Evolutionary conservation across 2,888 invertebrate genomes (phyloP), one percentile per base, ranked within the genome.

Genomic region (Lasius fuliginosus): DNA sequence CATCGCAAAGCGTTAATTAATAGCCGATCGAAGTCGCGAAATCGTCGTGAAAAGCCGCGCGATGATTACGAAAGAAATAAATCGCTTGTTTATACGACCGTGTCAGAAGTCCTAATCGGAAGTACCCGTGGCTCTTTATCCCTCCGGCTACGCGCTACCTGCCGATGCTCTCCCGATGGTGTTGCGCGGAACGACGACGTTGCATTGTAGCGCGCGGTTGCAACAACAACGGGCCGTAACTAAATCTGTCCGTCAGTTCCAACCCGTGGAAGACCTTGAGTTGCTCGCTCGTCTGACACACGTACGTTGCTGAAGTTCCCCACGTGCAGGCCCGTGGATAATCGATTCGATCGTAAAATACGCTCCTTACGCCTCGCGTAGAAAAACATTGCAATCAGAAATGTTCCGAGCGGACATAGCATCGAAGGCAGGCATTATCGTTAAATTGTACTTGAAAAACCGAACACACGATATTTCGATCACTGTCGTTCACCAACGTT

Each of bases 301-400:
- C 92, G 92, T 92, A 92, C 90, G 88, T 87, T 87, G 86, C 88
- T 88, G 82, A 89, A 90, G 86, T 90, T 91, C 88, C 86, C 88
- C 90, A 86, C 88, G 89, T 87, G 89, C 91, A 91, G 84, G 86
- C 88, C 92, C 92, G 90, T 91, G 91, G 90, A 92, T 93, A 92
- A 93, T 93, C 91, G 91, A 93, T 92, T 92, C 89, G 87, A 88
- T 92, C 91, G 91, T 92, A 92, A 91, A 92, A 92, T 91, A 89
- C 86, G 87, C 90, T 91, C 90, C 91, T 91, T 91, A 89, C 89
- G 87, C 87, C 84, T 74, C 79, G 46, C 33, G 42, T 76, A n/a
- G 69, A 85, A 86, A 86, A 87, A 86, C 40, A 84, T 42, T 56
- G 73, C 82, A 68, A 77, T 83, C 56, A 42, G 71, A 81, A 68